A percentile compares a stretch with the other conserved stretches of the same genome.
Evolutionary conservation across 2,113 vertebrate species (phyloP).

Genomic region (Deroptyus accipitrinus): DNA sequence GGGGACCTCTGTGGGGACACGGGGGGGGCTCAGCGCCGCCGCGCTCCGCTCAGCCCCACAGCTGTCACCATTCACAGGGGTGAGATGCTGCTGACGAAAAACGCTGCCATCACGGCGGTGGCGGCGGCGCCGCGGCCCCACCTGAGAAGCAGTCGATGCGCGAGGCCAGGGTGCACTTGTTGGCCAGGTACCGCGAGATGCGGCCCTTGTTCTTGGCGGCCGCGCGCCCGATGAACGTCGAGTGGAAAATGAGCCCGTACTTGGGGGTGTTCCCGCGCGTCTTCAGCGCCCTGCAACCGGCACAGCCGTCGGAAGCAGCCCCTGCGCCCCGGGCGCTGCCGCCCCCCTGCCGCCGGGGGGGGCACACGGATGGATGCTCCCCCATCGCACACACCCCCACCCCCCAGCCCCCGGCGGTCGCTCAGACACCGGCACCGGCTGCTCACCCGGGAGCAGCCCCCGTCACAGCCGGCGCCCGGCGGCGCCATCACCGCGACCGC

Average conservation of each 20-base stretch:
- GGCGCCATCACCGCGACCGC: conserved; percentile 87
- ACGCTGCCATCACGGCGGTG: conserved; percentile 88
- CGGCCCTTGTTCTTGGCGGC: conserved; percentile 96
- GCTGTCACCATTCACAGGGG: conserved; percentile 83
- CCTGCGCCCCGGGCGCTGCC: no score
- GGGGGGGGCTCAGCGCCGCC: neutral
- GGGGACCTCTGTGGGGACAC: conserved; percentile 80
- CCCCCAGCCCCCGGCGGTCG: conserved; percentile 56
- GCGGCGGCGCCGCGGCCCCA: neutral
- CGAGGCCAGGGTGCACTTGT: conserved; percentile 2
- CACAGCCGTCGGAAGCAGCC: rapidly evolving
- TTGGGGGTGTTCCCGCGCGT: conserved; percentile 95
- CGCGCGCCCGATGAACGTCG: conserved; percentile 95
- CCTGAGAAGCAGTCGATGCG: neutral
- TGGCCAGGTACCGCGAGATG: conserved; percentile 96
- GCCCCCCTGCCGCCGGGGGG: no score
- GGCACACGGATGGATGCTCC: no score
- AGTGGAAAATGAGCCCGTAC: conserved; percentile 97
- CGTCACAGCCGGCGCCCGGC: conserved; percentile 61
- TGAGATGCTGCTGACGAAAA: conserved; percentile 99
- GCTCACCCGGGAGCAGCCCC: conserved; percentile 48
- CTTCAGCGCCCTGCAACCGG: conserved; percentile 87
- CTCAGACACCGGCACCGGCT: conserved; percentile 81
- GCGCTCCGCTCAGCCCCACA: conserved; percentile 82
- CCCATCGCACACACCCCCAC: no score